phyloP scores from a whole-genome alignment of 1,140 invertebrate genomes.

The Heliconius hermathena region DNA sequence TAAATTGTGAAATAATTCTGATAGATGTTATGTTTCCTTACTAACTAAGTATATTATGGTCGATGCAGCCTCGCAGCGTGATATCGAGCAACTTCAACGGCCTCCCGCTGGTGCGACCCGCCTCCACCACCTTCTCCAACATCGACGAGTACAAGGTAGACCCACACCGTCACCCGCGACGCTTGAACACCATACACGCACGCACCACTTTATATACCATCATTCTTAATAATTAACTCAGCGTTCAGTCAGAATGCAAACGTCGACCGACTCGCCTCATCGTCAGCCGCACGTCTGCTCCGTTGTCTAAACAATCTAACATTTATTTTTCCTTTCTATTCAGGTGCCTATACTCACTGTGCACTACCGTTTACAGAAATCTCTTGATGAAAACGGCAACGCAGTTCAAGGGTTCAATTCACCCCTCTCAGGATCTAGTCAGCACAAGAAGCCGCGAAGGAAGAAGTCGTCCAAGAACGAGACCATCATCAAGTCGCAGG shows the following conservation, averaged over 20 bases:
- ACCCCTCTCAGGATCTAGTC: constrained; percentile 79
- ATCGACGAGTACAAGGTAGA: constrained; percentile 63
- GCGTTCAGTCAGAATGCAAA: constrained; percentile 13
- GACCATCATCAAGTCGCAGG: constrained; percentile 84
- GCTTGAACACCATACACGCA: constrained; percentile 18
- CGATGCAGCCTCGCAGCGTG: constrained; percentile 65
- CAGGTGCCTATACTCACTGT: constrained; percentile 57
- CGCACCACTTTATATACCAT: constrained; percentile 15
- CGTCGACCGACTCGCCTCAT: constrained; percentile 14
- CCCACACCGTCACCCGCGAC: not conserved
- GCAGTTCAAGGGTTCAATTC: constrained; percentile 82
- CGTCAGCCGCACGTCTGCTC: constrained; percentile 9
- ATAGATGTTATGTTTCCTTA: not conserved
- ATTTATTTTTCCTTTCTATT: constrained; percentile 58
- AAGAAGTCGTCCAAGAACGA: constrained; percentile 84
- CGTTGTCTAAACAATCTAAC: constrained; percentile 43
- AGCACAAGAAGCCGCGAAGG: constrained; percentile 82
- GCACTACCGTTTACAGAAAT: constrained; percentile 81
- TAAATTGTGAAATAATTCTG: not conserved
- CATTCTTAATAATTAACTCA: constrained; percentile 1
- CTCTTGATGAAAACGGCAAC: constrained; percentile 86
- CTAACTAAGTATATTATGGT: constrained; percentile 18
- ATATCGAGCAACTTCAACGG: constrained; percentile 68
- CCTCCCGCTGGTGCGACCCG: constrained; percentile 63
- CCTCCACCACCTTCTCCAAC: constrained; percentile 42